Evolutionary conservation across 2,888 invertebrate genomes (phyloP).

Genomic region (Entomobrya multifasciata): DNA sequence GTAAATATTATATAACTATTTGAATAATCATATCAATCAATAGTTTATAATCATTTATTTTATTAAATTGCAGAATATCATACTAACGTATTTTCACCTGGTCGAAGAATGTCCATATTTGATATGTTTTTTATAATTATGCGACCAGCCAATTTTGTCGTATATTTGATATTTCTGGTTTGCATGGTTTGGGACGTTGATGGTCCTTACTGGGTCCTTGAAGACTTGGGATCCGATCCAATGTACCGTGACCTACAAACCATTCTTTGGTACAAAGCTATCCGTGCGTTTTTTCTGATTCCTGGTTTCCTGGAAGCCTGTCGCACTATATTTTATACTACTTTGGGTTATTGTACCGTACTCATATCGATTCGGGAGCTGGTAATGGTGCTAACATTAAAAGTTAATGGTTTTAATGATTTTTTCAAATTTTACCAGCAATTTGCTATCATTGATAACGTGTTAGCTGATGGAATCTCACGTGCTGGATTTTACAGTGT

Average conservation of each 20-base stretch:
- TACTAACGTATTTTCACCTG: no score
- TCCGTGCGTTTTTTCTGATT: not conserved
- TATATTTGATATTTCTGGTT: no score
- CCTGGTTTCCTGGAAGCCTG: not conserved
- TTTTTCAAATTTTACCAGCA: not conserved
- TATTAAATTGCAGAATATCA: no score
- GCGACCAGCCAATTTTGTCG: no score
- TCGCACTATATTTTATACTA: not conserved
- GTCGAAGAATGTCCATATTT: no score
- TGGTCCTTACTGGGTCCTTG: slow-evolving; percentile 32
- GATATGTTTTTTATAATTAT: no score
- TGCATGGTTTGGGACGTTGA: slow-evolving; percentile 7
- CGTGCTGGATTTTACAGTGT: not conserved
- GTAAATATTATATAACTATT: no score
- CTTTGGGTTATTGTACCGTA: not conserved
- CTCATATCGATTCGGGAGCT: not conserved
- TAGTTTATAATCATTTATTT: no score
- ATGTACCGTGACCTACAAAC: not conserved
- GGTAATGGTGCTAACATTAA: no score
- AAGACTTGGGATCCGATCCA: not conserved
- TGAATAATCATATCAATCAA: no score
- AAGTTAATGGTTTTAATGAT: not conserved
- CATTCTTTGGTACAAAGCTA: not conserved
- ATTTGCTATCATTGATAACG: not conserved
- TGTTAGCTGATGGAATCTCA: not conserved